A percentile compares a stretch with the other conserved stretches of the same genome.
Evolutionary conservation across 2,113 vertebrate species (phyloP).

Genomic region (Oenanthe melanoleuca): DNA sequence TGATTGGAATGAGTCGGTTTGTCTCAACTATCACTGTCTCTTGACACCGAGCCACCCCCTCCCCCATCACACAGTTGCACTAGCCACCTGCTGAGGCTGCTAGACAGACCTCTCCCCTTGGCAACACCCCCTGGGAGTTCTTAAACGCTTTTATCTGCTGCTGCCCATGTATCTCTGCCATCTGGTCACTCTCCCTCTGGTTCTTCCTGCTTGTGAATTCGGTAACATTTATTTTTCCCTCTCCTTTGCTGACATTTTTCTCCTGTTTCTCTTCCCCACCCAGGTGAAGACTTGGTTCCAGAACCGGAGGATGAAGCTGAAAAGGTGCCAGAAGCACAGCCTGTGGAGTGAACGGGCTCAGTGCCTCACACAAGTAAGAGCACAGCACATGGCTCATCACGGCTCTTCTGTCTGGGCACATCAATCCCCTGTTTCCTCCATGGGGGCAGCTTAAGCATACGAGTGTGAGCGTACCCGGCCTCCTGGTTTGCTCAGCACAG

Average conservation of each 20-base stretch:
- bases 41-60: background rate
- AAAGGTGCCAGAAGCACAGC: conserved; percentile 79
- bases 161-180: background rate
- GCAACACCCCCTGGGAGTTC: background rate
- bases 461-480: rapidly evolving
- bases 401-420: background rate
- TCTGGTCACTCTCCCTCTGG: background rate
- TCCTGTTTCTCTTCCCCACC: background rate
- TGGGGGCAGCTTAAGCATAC: rapidly evolving
- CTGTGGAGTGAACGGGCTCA: conserved; percentile 70
- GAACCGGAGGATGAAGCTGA: conserved; percentile 85
- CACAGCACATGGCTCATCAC: background rate
- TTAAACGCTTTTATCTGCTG: conserved; percentile 3
- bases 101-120: conserved; percentile 17
- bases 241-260: background rate
- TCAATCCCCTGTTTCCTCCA: background rate
- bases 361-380: conserved; percentile 33
- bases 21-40: background rate
- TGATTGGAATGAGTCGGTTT: background rate
- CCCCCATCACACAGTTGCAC: background rate
- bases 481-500: background rate
- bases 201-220: background rate
- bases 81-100: conserved; percentile 50
- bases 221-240: background rate
- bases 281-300: conserved; percentile 90